Evolutionary conservation across 2,113 vertebrate species (phyloP).

Genomic region (Felis catus): F.catus_Fca126_mat1.0 CM031426.1:1001501-1002000

Average conservation of each 20-base stretch:
- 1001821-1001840: too few relatives aligned
- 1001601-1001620: background rate
- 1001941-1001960: background rate
- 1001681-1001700: background rate
- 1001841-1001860: background rate
- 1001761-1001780: too few relatives aligned
- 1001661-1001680: background rate
- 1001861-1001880: background rate
- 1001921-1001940: background rate
- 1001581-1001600: too few relatives aligned
- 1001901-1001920: background rate
- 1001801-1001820: background rate
- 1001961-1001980: background rate
- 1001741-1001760: background rate
- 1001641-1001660: background rate
- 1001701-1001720: background rate
- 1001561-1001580: background rate
- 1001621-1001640: fast-evolving
- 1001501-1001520: background rate
- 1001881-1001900: too few relatives aligned
- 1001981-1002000: background rate
- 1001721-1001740: background rate
- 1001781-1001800: background rate
- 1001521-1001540: background rate
- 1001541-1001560: background rate